phyloP scores from a whole-genome alignment of 2,797 vertebrate genomes.

The Mareca penelope region DNA sequence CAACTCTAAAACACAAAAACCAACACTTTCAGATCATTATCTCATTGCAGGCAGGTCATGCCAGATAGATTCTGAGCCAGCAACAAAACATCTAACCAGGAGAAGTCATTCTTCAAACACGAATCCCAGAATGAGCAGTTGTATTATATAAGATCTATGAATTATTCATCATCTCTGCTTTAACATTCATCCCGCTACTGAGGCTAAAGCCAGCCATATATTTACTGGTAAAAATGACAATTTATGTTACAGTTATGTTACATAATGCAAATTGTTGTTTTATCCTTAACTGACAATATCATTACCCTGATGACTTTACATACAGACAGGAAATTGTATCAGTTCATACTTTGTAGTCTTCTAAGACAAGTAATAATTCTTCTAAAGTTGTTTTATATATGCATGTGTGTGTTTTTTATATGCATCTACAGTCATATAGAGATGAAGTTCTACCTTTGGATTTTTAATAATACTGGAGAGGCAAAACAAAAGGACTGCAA shows the following conservation, averaged over 20 bases:
- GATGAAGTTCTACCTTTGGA: neutral
- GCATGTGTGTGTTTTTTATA: neutral
- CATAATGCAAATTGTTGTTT: constrained; percentile 22
- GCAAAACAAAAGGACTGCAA: neutral
- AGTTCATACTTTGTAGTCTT: neutral
- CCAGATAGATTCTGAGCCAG: neutral
- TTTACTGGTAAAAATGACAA: constrained; percentile 30
- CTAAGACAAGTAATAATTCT: neutral
- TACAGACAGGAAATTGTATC: neutral
- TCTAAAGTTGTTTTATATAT: neutral
- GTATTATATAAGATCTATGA: constrained; percentile 54
- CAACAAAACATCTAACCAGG: constrained; percentile 17
- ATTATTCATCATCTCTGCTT: constrained; percentile 50
- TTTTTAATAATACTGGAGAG: neutral
- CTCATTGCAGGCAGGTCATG: constrained; percentile 27
- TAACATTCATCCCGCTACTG: constrained; percentile 30
- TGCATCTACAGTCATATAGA: neutral
- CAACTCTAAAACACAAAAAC: neutral
- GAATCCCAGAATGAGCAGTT: constrained; percentile 26
- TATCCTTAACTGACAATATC: neutral
- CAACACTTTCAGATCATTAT: constrained; percentile 31
- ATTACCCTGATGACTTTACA: neutral
- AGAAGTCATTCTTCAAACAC: constrained; percentile 38
- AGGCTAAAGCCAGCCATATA: neutral
- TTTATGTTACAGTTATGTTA: neutral